Base-by-base conservation (phyloP, 2,888 invertebrate species). In the Macrosoma leucophasiata region DNA sequence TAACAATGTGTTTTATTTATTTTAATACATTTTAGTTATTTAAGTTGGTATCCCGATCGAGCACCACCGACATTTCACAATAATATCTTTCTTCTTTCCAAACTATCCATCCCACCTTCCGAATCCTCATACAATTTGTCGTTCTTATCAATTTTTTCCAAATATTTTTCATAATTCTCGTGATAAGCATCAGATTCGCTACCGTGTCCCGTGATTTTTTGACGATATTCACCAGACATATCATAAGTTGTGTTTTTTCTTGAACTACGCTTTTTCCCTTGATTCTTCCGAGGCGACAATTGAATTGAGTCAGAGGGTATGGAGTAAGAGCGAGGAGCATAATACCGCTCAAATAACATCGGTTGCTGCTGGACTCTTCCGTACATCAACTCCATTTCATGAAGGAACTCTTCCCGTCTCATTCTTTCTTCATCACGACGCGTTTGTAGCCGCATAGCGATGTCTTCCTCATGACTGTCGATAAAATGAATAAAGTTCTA, bases 331-430 rank as follows among this genome's bases (percentile, higher is more conserved):
- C 74, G 52, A 1, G 89, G 89, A 38, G 89, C 88, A 24, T 90
- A 89, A 55, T 89, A 89, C 43, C 91, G 74, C 62, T 91, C 90
- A 53, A 91, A 91, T 4, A 91, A 82, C 51, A 90, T 87, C 1
- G 91, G 91, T 48, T 91, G 91, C 46, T 86, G 86, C 33, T 88
- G 88, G 0, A 91, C 91, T 45, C 91, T 79, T 12, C 89, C 88
- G 43, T 90, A 76, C 91, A 91, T 91, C 45, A 88, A 62, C 55
- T 91, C 89, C 91, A 91, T 91, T 52, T 90, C 88, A 40, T 90
- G 84, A 1, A 87, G 84, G 53, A 90, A 89, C 56, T 90, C 89
- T 55, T 91, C 90, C 10, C 86, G 85, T 39, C 90, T 79, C 61
- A 90, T 85, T 48, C 87, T 77, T 37, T 91, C 91, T 60, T 91